Conservation (phyloP, 1,140 invertebrate species). For the Philaenus spumarius region DNA sequence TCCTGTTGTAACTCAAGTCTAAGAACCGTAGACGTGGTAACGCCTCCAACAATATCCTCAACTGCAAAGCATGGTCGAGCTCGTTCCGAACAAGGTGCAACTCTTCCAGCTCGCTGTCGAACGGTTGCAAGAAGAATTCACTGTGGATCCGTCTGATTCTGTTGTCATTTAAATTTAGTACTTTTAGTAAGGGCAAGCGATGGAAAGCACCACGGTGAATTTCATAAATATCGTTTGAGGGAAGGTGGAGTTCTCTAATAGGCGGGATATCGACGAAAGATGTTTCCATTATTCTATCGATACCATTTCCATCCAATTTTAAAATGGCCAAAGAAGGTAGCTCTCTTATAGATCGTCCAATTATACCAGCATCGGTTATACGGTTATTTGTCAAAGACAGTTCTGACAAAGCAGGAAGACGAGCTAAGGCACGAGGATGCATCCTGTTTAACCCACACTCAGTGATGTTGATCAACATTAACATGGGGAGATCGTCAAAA, state of each 20-base stretch:
- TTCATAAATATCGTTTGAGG: conserved; percentile 65
- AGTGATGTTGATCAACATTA: conserved; percentile 67
- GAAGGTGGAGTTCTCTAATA: conserved; percentile 59
- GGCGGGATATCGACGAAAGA: conserved; percentile 72
- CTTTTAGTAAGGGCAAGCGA: conserved; percentile 61
- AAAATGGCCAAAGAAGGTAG: conserved; percentile 60
- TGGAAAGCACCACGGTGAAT: conserved; percentile 72
- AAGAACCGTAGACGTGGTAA: conserved; percentile 46
- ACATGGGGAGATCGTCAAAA: conserved; percentile 62
- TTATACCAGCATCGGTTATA: conserved; percentile 65
- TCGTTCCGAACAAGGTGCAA: conserved; percentile 67
- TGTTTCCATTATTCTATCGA: conserved; percentile 62
- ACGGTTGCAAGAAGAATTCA: conserved; percentile 64
- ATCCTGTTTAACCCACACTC: conserved; percentile 70
- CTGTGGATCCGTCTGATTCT: conserved; percentile 67
- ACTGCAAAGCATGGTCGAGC: conserved; percentile 60
- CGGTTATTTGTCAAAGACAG: conserved; percentile 62
- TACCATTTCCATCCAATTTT: conserved; percentile 60
- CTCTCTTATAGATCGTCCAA: conserved; percentile 67
- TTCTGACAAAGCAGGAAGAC: conserved; percentile 62
- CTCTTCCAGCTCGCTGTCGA: conserved; percentile 60
- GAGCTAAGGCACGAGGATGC: conserved; percentile 64
- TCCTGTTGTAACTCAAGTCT: conserved; percentile 31
- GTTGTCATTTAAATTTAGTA: conserved; percentile 71
- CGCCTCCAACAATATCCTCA: conserved; percentile 63